Percentiles rank a stretch among this genome's conserved stretches.
phyloP scores from a whole-genome alignment of 2,888 invertebrate species.

The Drosophila incognita region DNA sequence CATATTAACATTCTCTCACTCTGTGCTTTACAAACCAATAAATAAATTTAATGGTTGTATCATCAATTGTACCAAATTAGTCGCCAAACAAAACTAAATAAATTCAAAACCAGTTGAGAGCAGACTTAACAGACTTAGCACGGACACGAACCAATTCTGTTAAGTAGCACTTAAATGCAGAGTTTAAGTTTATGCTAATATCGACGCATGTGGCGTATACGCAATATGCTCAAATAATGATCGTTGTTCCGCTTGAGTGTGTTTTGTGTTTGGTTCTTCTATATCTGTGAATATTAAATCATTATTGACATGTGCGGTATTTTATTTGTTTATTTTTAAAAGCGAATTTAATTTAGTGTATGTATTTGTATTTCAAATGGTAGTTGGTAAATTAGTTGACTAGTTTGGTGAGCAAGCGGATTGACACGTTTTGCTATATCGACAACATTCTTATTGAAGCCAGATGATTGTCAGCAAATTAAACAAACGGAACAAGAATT shows the following conservation, averaged over 20 bases:
- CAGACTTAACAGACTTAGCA: constrained; percentile 22
- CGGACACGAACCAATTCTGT: constrained; percentile 47
- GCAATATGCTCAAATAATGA: constrained; percentile 30
- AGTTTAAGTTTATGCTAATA: constrained; percentile 25
- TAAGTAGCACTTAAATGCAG: constrained; percentile 30
- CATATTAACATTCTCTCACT: constrained; percentile 23
- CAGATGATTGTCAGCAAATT: constrained; percentile 3
- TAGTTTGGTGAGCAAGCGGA: constrained; percentile 16
- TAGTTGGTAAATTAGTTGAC: constrained; percentile 9
- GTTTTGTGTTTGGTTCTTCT: not conserved
- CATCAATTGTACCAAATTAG: constrained; percentile 22
- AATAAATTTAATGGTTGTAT: constrained; percentile 11
- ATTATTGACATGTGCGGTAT: not conserved
- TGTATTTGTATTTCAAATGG: constrained; percentile 3
- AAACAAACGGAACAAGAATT: constrained; percentile 28
- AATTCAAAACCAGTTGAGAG: constrained; percentile 28
- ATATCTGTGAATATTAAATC: not conserved
- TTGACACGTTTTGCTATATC: constrained; percentile 8
- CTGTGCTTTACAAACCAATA: constrained; percentile 6
- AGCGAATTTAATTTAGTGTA: not conserved
- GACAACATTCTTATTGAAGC: constrained; percentile 32
- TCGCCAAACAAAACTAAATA: constrained; percentile 1
- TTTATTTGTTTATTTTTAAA: not conserved
- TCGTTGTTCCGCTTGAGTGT: not conserved
- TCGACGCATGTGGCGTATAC: constrained; percentile 40